Evolutionary conservation across 2,797 vertebrate genomes (phyloP).

Genomic region (Parotocinclus haroldoi): DNA sequence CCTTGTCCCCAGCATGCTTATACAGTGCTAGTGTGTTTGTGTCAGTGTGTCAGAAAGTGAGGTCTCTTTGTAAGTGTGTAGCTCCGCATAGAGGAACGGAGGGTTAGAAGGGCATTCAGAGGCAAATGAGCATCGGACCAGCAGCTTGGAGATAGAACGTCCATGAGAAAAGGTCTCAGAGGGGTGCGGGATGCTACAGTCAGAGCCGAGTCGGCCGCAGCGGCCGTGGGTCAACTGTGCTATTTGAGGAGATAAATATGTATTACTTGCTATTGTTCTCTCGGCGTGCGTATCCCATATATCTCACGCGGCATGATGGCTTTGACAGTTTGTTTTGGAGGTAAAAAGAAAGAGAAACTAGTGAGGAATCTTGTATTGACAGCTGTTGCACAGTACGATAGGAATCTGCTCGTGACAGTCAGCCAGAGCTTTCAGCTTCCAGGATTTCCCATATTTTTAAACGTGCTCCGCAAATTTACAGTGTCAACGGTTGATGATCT

Average conservation of each 20-base stretch:
- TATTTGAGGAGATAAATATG: slow-evolving; percentile 32
- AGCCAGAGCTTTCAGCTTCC: not conserved
- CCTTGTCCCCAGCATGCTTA: slow-evolving; percentile 41
- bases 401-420: not conserved
- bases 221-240: slow-evolving; percentile 26
- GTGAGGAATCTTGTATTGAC: slow-evolving; percentile 14
- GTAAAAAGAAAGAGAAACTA: slow-evolving; percentile 16
- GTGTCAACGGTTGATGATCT: not conserved
- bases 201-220: slow-evolving; percentile 18
- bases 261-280: slow-evolving; percentile 28
- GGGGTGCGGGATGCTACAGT: slow-evolving; percentile 24
- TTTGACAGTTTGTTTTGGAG: slow-evolving; percentile 32
- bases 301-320: slow-evolving; percentile 31
- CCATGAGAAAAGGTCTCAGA: slow-evolving; percentile 33
- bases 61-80: slow-evolving; percentile 50
- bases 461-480: too few relatives aligned
- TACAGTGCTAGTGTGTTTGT: slow-evolving; percentile 49
- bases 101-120: slow-evolving; percentile 55
- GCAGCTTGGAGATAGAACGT: slow-evolving; percentile 42
- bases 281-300: slow-evolving; percentile 4
- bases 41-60: slow-evolving; percentile 48
- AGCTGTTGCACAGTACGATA: slow-evolving; percentile 21
- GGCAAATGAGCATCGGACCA: slow-evolving; percentile 52
- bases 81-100: slow-evolving; percentile 46
- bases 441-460: not conserved